A percentile compares a stretch with the other conserved stretches of the same genome.
These are phyloP conservation scores for Recurvirostra avosetta DNA, from an alignment of 2,113 vertebrate genomes.

Conservation along the genomic window DNA sequence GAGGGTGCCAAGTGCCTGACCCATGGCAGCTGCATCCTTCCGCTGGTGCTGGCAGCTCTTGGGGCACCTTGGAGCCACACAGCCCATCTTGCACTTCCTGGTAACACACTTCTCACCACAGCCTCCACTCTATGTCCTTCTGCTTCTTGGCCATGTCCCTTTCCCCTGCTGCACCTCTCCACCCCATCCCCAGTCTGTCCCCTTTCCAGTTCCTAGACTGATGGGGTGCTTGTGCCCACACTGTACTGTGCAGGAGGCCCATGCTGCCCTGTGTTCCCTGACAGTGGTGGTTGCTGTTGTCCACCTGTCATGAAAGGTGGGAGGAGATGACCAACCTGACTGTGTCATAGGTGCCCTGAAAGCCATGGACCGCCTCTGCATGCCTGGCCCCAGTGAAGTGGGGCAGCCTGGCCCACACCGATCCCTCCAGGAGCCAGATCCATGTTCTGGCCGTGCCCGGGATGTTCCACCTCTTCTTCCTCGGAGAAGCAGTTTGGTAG, in stretches of 20 bases:
- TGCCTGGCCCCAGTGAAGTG: not conserved
- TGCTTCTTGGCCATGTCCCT: not conserved
- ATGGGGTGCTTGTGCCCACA: not conserved
- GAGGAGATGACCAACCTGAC: not conserved
- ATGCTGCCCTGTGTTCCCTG: not conserved
- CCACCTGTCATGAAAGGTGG: not conserved
- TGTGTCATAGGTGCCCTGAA: not conserved
- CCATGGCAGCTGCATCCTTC: not conserved
- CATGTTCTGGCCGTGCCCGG: not conserved
- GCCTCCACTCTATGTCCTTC: not conserved
- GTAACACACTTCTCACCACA: not conserved
- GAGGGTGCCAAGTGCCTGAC: not conserved
- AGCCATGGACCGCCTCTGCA: not conserved
- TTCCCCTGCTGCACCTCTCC: not conserved
- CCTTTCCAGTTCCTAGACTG: not conserved
- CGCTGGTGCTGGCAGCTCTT: not conserved
- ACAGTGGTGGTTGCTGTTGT: not conserved
- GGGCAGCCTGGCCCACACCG: not conserved
- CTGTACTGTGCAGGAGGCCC: not conserved
- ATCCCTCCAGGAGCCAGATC: constrained; percentile 44
- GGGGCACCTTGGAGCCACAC: not conserved
- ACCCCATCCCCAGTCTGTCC: not conserved
- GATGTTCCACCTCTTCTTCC: constrained; percentile 53
- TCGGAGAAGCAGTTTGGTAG: not conserved
- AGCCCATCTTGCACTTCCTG: not conserved